phyloP scores from a whole-genome alignment of 2,113 vertebrate genomes.

The Anarrhichthys ocellatus region DNA sequence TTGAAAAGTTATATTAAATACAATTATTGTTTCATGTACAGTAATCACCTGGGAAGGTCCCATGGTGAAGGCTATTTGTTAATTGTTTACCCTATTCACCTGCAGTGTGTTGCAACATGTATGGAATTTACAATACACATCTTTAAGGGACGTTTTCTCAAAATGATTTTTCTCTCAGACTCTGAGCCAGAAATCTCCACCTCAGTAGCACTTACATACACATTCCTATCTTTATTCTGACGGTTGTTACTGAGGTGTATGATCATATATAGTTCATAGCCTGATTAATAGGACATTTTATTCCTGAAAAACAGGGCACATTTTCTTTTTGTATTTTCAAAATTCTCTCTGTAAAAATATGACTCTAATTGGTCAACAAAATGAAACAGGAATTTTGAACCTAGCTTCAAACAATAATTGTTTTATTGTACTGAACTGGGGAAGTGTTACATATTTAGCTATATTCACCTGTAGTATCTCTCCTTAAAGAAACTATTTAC shows the following conservation, averaged over 20 bases:
- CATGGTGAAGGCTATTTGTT: too few relatives aligned
- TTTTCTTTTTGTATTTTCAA: too few relatives aligned
- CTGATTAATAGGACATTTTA: too few relatives aligned
- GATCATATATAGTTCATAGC: background rate
- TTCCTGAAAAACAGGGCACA: too few relatives aligned
- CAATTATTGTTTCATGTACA: too few relatives aligned
- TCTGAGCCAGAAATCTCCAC: background rate
- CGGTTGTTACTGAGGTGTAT: background rate
- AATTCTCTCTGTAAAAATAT: too few relatives aligned
- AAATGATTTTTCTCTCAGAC: background rate
- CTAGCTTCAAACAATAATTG: background rate
- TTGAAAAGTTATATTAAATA: too few relatives aligned
- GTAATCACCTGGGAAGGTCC: too few relatives aligned
- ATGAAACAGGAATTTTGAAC: too few relatives aligned
- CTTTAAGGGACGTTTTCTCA: too few relatives aligned
- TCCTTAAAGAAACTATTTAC: background rate
- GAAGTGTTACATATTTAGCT: background rate
- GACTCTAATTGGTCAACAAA: background rate
- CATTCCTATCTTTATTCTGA: background rate
- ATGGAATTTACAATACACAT: too few relatives aligned
- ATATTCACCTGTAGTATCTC: background rate
- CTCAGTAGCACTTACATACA: background rate
- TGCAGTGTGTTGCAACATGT: background rate
- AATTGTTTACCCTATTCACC: background rate
- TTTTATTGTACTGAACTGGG: background rate